Conservation (phyloP, 2,113 vertebrate species). For the Ochotona princeps region DNA sequence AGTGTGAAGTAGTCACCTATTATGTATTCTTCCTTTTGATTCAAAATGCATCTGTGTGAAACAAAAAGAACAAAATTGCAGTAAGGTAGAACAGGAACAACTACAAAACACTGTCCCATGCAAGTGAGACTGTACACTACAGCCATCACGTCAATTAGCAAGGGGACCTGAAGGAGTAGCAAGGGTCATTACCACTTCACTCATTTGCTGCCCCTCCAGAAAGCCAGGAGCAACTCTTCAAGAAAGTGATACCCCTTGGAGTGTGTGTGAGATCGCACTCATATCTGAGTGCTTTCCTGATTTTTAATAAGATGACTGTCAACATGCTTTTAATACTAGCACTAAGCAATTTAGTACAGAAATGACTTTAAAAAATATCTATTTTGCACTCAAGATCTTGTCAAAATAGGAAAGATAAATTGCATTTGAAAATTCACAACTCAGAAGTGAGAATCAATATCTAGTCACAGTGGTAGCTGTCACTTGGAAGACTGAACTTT, state of each 20-base stretch:
- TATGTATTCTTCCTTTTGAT: neutral
- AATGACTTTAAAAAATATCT: conserved; percentile 11
- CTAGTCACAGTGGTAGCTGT: neutral
- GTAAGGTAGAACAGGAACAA: neutral
- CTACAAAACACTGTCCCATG: neutral
- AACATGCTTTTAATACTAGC: neutral
- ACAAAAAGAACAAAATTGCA: neutral
- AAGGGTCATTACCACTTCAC: neutral
- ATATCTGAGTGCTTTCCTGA: neutral
- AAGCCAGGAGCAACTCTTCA: neutral
- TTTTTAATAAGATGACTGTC: conserved; percentile 16
- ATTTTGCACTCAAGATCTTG: neutral
- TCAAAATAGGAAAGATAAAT: conserved; percentile 35
- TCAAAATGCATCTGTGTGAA: neutral
- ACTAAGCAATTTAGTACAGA: neutral
- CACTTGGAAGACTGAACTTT: neutral
- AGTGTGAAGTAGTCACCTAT: neutral
- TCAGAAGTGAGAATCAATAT: conserved; percentile 9
- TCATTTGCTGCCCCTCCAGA: neutral
- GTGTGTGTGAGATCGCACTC: neutral
- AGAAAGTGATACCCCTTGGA: neutral
- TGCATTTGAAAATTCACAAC: conserved; percentile 41
- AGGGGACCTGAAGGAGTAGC: neutral
- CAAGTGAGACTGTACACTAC: neutral
- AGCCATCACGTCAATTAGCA: neutral